Base-by-base conservation (phyloP, 2,113 vertebrate genomes). In the Leiothrix lutea region DNA sequence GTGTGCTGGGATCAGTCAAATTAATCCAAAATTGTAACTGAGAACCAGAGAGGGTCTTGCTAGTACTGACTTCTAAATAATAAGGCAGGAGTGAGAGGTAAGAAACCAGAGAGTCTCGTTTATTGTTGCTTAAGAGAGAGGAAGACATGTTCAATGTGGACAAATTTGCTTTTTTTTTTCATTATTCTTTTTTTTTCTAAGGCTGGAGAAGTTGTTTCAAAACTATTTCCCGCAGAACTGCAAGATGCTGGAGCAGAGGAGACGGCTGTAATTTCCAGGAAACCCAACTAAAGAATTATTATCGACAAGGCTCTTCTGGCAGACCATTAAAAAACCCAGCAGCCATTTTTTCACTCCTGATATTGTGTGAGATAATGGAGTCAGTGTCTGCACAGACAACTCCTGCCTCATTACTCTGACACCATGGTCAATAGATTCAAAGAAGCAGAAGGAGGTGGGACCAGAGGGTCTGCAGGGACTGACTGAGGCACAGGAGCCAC, bases 311-410 rank as follows among this genome's bases (percentile, higher is more conserved):
- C 47, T 94, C 40, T 94, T 67, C 85, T 92, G 71, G 79, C 60
- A 80, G 75, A n/a, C 75, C 65, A 86, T 90, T 92, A 95, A 86
- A 89, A 85, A 95, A 50, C 50, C 51, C 85, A 93, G 85, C 74
- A 95, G 72, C 88, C 92, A 74, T 88, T 92, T 93, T 86, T 88
- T 86, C 44, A 45, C 75, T 78, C 51, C 56, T 62, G 75, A 86
- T 92, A 66, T 21, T 78, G 67, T 80, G 64, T 3, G 13, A 93
- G 92, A 86, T 95, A 95, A 83, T 3, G 1, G 84, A 77, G 82
- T 44, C 3, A 3, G 48, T 1, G 0, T 54, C 67, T 45, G 44
- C 12, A 69, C 2, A 9, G 60, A 56, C 79, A 51, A 36, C 85
- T 93, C 79, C 92, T 77, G 82, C 74, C 92, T 95, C 85, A 36